Base-by-base conservation (phyloP, 2,888 invertebrate species). In the Idaea aversata region DNA sequence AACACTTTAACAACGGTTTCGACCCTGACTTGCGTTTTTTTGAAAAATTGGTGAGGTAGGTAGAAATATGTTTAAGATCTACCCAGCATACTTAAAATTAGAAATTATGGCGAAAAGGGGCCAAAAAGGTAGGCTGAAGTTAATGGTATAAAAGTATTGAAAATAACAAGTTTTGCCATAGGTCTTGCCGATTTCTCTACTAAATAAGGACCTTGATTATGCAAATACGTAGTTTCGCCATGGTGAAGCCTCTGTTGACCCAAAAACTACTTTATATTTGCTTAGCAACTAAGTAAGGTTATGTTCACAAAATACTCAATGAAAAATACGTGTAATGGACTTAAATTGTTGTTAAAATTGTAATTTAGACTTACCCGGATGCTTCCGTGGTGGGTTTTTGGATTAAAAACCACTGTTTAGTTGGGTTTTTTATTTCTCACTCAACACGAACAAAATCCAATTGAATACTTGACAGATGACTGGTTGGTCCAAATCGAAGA, bases 311-410 rank as follows among this genome's bases (percentile, higher is more conserved):
- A 64, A 66, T 58, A 70, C 76, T 71, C 72, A 79, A 78, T 66
- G 69, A 57, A 69, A 77, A 70, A 68, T 57, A 74, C 75, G 70
- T 64, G 68, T 68, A 76, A 78, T 71, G 68, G 57, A 65, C 66
- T 65, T 67, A 69, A 57, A 65, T 59, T 63, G 34, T 68, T 67
- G 77, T 75, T 68, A 70, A 71, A 70, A 74, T 73, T 72, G 74
- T 62, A 65, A 67, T 64, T 57, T 59, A n/a, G 25, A 88, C 93
- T 90, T 74, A 93, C 93, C 93, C 92, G 92, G 92, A 91, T 90
- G 90, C 91, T 87, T 87, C 91, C 91, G 90, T 88, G 82, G 85
- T 83, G 82, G 76, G 70, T 83, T 85, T 82, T 79, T 78, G 69
- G 68, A 74, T 78, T 74, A 76, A 78, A 87, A 87, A 84, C 79